Base-by-base conservation (phyloP, 2,113 vertebrate genomes). In the Lethenteron reissneri region DNA sequence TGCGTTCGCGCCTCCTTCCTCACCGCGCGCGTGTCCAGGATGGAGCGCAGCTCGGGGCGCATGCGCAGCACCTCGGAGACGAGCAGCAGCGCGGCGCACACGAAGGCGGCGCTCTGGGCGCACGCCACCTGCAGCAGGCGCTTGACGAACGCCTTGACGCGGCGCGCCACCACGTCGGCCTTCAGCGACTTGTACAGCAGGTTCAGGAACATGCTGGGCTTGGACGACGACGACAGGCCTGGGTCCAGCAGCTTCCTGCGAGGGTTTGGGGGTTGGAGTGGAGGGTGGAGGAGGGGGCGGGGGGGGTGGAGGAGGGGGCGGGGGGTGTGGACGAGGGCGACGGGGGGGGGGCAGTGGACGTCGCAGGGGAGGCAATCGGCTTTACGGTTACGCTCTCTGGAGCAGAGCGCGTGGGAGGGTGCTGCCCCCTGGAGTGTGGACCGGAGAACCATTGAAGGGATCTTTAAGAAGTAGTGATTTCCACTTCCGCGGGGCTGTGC, bases 1-100 rank as follows among this genome's bases (percentile, higher is more conserved):
- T 71, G 58, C 71, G 3, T 21, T 58, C 73, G 73, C n/a, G 14
- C 71, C 62, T 73, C 57, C 8, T 74, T 69, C 71, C 21, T 73
- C 73, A 68, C 64, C 64, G n/a, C 64, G 25, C n/a, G 25, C n/a
- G 25, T 17, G 64, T 68, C 64, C 64, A 68, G n/a, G n/a, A 68
- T 68, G 64, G 64, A 14, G 17, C 60, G 25, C n/a, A 68, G n/a
- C n/a, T 21, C 64, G 25, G 64, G 64, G n/a, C 64, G n/a, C n/a
- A 17, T n/a, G n/a, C 21, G 64, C n/a, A 68, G 64, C n/a, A 68
- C 21, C 21, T 68, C 64, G n/a, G 64, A 68, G 64, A 68, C 21
- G 64, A 68, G 64, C n/a, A 17, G 11, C 64, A 68, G 64, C 21
- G 64, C n/a, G 64, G n/a, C 64, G 25, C 64, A 68, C n/a, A 21